phyloP scores from a whole-genome alignment of 2,113 vertebrate species.

The Eulemur rufifrons region DNA sequence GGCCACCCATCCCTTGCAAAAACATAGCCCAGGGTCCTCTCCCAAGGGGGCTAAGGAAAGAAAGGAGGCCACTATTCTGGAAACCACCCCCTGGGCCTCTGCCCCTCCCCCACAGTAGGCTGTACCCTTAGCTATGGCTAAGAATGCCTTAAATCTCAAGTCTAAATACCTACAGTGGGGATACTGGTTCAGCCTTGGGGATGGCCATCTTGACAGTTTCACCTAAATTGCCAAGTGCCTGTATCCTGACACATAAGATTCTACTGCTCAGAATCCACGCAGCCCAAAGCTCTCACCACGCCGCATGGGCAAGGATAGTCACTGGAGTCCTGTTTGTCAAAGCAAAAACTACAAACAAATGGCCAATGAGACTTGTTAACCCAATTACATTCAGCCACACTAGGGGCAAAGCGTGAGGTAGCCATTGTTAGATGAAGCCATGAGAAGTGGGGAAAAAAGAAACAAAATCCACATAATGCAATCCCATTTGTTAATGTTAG shows the following conservation, averaged over 20 bases:
- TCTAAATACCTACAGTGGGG: rapidly evolving
- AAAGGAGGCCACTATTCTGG: background rate
- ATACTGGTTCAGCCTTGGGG: background rate
- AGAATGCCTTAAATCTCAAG: background rate
- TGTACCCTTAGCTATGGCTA: background rate
- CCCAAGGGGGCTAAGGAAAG: background rate
- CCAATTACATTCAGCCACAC: background rate
- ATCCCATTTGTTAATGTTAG: background rate
- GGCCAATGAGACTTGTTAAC: background rate
- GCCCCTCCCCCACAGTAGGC: background rate
- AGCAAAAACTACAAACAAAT: background rate
- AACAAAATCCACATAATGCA: background rate
- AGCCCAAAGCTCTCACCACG: background rate
- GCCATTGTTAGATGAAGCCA: background rate
- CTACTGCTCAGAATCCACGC: background rate
- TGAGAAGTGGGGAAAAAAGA: background rate
- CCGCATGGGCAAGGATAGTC: background rate
- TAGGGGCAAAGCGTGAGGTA: background rate
- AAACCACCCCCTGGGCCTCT: background rate
- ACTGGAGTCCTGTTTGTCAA: background rate
- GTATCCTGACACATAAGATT: background rate
- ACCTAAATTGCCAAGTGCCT: background rate
- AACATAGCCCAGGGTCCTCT: background rate
- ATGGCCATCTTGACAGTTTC: background rate
- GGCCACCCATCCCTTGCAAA: background rate